phyloP scores from a whole-genome alignment of 2,888 invertebrate genomes.

The Drosophila borealis region DNA sequence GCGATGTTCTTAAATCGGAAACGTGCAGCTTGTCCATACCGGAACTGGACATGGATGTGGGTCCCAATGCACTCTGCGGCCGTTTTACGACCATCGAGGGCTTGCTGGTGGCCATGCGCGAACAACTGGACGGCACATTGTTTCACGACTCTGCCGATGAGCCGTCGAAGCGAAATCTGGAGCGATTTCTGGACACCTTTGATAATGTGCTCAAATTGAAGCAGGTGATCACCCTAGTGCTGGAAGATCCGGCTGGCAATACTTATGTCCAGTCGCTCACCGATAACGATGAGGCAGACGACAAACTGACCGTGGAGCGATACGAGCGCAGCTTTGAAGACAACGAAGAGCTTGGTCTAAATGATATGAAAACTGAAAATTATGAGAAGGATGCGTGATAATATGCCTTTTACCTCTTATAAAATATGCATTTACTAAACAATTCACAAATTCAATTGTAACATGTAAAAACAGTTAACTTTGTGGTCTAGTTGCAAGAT shows the following conservation, averaged over 20 bases:
- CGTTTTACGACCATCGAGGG: conserved; percentile 98
- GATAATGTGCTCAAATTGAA: conserved; percentile 88
- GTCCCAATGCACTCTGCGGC: conserved; percentile 94
- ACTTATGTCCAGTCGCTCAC: conserved; percentile 95
- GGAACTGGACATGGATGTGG: conserved; percentile 94
- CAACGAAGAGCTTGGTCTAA: conserved; percentile 97
- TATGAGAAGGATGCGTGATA: conserved; percentile 85
- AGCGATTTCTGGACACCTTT: conserved; percentile 88
- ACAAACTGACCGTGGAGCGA: conserved; percentile 89
- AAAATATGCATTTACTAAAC: conserved; percentile 53
- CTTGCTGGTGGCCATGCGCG: conserved; percentile 90
- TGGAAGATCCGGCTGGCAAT: conserved; percentile 99
- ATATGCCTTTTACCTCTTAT: not conserved
- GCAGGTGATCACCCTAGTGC: conserved; percentile 89
- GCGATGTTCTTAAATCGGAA: conserved; percentile 98
- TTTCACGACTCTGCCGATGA: conserved; percentile 90
- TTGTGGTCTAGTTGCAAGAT: not conserved
- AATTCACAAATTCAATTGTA: conserved; percentile 7
- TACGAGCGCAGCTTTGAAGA: conserved; percentile 95
- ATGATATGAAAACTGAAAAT: conserved; percentile 97
- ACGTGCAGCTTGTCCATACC: conserved; percentile 92
- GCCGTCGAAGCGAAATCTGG: conserved; percentile 86
- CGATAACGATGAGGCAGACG: conserved; percentile 89
- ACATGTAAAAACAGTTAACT: not conserved
- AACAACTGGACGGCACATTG: conserved; percentile 90